Evolutionary conservation across 2,797 vertebrate genomes (phyloP), one percentile per base, ranked within the genome.

Genomic region (Sebastes paucispinis): DNA sequence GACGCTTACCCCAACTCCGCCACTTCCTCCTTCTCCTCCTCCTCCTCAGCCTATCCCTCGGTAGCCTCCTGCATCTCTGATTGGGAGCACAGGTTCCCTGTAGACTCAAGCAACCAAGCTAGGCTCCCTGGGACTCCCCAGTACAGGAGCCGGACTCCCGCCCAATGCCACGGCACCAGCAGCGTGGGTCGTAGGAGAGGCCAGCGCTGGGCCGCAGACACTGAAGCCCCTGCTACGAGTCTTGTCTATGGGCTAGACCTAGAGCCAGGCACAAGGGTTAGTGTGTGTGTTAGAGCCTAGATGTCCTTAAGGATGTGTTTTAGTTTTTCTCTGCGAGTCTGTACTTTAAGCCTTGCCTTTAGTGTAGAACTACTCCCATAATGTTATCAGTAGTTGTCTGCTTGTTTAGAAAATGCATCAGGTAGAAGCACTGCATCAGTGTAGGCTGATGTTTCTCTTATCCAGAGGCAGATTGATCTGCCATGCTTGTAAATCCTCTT

Each of bases 1-100:
- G 96, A 94, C 93, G 92, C 67, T 47, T 58, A 75, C 95, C 96
- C 81, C 75, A 62, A 67, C 3, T 63, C 72, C 36, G 13, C 73
- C 58, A 16, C 60, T 0, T 36, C 34, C 34, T 36, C 34, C 24
- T 73, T 82, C 47, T 65, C 95, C 32, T 34, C 32, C 11, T 36
- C 3, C 39, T 65, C 95, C 52, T 95, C 96, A 92, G 90, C 93
- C 95, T 97, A 93, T 90, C 92, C 97, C 85, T 99, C 98, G 77
- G 98, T 99, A 94, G 97, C 98, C 86, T 98, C 98, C 90, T 98
- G 95, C 75, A 87, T 99, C 83, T 96, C 96, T 55, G 94, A 97
- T 5, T 99, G 98, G 98, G 98, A 99, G 94, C 97, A 97, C 95
- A 97, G 92, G 91, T 92, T 94, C 36, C 97, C 97, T 58, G 80